Evolutionary conservation across 2,113 vertebrate species (phyloP).

Genomic region (Acinonyx jubatus): DNA sequence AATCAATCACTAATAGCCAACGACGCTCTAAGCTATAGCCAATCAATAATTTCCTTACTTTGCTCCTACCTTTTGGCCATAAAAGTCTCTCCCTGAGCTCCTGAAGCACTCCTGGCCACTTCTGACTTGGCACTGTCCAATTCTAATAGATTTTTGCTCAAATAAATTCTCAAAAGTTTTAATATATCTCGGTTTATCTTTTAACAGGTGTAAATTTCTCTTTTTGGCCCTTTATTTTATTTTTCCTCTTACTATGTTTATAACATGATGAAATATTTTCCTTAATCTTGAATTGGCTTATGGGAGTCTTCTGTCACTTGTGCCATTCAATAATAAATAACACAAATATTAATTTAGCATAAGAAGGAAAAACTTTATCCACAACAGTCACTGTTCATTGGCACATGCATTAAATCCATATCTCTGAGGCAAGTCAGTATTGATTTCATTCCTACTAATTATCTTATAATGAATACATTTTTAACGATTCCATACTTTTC

Average conservation of each 20-base stretch:
- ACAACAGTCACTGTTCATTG: constrained; percentile 49
- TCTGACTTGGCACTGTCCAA: not conserved
- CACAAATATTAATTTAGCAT: constrained; percentile 30
- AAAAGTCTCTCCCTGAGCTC: not conserved
- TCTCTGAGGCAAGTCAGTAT: constrained; percentile 44
- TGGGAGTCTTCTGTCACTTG: not conserved
- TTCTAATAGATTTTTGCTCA: not conserved
- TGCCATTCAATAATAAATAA: not conserved
- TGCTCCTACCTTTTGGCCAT: not conserved
- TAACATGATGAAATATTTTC: not conserved
- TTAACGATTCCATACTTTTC: constrained; percentile 68
- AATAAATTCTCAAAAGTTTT: not conserved
- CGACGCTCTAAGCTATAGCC: not conserved
- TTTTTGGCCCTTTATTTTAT: not conserved
- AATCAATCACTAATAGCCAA: not conserved
- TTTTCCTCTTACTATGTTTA: not conserved
- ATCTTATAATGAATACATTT: constrained; percentile 75
- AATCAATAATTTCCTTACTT: not conserved
- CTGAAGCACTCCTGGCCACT: not conserved
- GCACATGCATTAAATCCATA: constrained; percentile 56
- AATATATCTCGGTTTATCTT: not conserved
- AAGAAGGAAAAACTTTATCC: not conserved
- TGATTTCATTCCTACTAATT: constrained; percentile 74
- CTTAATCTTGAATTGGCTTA: not conserved
- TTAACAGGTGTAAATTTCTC: not conserved